These are phyloP conservation scores for Benthosema pterotum DNA, from an alignment of 2,797 vertebrate genomes.

Conservation along the genomic window DNA sequence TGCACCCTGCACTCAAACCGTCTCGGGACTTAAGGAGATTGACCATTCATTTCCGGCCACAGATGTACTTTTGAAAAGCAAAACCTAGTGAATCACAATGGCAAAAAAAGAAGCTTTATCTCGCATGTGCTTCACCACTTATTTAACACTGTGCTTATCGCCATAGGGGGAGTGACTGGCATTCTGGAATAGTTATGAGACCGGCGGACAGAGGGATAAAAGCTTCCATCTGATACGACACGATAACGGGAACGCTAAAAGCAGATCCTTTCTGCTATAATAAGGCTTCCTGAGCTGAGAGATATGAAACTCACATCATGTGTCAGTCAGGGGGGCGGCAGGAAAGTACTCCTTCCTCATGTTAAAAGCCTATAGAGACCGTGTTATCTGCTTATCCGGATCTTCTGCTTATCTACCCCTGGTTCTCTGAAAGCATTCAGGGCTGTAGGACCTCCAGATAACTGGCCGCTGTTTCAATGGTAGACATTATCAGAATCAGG, in stretches of 20 bases:
- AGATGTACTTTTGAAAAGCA: conserved; percentile 41
- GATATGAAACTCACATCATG: conserved; percentile 63
- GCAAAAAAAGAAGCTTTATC: conserved; percentile 27
- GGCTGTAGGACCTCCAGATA: conserved; percentile 65
- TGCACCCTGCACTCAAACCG: conserved; percentile 37
- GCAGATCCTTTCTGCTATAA: conserved; percentile 53
- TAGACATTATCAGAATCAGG: conserved; percentile 77
- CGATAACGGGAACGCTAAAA: conserved; percentile 51
- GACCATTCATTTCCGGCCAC: conserved; percentile 39
- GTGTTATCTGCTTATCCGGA: conserved; percentile 73
- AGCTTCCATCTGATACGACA: conserved; percentile 44
- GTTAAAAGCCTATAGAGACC: conserved; percentile 73
- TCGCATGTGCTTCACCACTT: conserved; percentile 27
- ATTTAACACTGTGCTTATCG: conserved; percentile 36
- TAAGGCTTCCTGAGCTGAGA: conserved; percentile 55
- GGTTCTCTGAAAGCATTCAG: conserved; percentile 66
- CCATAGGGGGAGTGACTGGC: conserved; percentile 31
- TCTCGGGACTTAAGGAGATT: conserved; percentile 52
- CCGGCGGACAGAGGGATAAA: conserved; percentile 42
- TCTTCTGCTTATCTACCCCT: conserved; percentile 66
- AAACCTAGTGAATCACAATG: conserved; percentile 47
- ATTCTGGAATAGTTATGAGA: conserved; percentile 46
- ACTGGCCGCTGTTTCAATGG: conserved; percentile 75
- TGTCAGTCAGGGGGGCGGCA: conserved; percentile 36
- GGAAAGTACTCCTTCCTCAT: conserved; percentile 58